phyloP scores from a whole-genome alignment of 2,113 vertebrate genomes.

The Marcusenius ussheri region DNA sequence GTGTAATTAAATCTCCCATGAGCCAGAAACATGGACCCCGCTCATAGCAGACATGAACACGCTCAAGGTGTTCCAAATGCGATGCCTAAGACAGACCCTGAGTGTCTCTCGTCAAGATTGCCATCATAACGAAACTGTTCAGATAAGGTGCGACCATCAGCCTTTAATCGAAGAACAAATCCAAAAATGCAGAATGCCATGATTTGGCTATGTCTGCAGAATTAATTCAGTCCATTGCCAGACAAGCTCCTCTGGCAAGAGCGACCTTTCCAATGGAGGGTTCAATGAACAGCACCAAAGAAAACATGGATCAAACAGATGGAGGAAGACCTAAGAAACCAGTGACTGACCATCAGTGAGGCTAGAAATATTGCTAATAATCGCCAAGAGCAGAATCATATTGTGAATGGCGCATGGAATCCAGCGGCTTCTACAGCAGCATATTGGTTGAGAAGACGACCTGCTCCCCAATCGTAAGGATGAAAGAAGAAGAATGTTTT shows the following conservation, averaged over 20 bases:
- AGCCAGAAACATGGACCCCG: background rate
- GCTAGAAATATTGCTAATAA: background rate
- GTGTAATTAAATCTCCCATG: no score
- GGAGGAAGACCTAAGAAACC: background rate
- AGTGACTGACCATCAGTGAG: background rate
- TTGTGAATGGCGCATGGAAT: background rate
- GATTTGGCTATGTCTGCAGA: background rate
- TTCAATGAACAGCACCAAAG: background rate
- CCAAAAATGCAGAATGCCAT: background rate
- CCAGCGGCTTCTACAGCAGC: background rate
- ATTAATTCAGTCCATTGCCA: background rate
- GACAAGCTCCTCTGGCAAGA: background rate
- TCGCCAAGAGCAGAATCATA: background rate
- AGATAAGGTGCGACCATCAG: background rate
- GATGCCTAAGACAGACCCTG: background rate
- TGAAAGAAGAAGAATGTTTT: background rate
- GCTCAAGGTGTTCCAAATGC: background rate
- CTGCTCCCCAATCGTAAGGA: background rate
- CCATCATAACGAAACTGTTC: background rate
- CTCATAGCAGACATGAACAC: background rate
- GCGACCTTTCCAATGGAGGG: background rate
- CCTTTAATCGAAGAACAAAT: background rate
- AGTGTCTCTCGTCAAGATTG: background rate
- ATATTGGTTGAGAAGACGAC: background rate
- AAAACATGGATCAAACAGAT: background rate